Percentiles rank a stretch among this genome's conserved stretches.
Evolutionary conservation across 2,888 invertebrate genomes (phyloP).

Genomic region (Theretra japonica): DNA sequence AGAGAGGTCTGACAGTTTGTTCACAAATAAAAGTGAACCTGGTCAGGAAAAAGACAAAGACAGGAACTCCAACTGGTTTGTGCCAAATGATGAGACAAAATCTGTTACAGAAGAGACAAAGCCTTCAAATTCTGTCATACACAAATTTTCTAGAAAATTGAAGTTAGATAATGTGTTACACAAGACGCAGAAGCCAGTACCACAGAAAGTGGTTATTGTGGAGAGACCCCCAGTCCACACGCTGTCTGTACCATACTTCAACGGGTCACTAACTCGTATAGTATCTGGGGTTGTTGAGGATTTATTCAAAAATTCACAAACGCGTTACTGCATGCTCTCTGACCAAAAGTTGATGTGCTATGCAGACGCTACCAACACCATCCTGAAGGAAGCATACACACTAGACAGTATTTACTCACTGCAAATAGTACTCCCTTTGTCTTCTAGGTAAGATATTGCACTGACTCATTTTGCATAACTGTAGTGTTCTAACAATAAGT

Average conservation of each 20-base stretch:
- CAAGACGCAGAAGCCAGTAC: conserved; percentile 54
- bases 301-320: conserved; percentile 90
- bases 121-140: conserved; percentile 64
- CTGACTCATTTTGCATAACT: neutral
- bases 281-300: conserved; percentile 88
- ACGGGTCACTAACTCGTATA: conserved; percentile 86
- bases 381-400: conserved; percentile 88
- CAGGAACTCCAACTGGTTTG: conserved; percentile 76
- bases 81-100: conserved; percentile 50
- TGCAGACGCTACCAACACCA: conserved; percentile 88
- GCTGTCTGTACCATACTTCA: conserved; percentile 80
- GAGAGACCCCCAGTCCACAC: conserved; percentile 81
- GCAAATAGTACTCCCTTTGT: conserved; percentile 85
- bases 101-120: conserved; percentile 52
- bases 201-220: conserved; percentile 63
- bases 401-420: conserved; percentile 87
- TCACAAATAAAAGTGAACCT: conserved; percentile 46
- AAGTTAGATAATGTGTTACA: conserved; percentile 81
- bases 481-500: neutral
- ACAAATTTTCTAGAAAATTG: conserved; percentile 72
- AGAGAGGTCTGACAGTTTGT: conserved; percentile 87
- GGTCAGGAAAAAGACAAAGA: conserved; percentile 57
- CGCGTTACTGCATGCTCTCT: conserved; percentile 88
- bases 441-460: conserved; percentile 63
- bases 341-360: conserved; percentile 90